Evolutionary conservation across 2,888 invertebrate genomes (phyloP), one percentile per base, ranked within the genome.

Genomic region (Coecobrya sp.): DNA sequence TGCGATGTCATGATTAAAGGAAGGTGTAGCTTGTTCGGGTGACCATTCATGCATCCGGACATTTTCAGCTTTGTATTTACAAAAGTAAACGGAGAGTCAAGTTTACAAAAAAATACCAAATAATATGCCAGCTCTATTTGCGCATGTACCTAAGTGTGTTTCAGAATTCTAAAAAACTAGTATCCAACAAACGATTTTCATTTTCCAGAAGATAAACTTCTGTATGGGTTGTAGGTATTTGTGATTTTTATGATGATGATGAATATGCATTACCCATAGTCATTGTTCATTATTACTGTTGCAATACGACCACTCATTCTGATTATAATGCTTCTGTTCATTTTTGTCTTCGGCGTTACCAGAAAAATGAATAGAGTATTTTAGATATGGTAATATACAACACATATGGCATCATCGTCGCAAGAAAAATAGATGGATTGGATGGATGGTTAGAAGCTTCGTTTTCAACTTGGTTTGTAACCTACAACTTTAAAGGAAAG

Each of bases 201-300:
- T 81, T 89, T 89, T 89, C 89, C 89, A 86, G 76, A 89, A 68
- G 36, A 87, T 76, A n/a, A 42, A 68, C 25, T n/a, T 85, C 49
- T 27, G 49, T 81, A 81, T 81, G 7, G 36, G n/a, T n/a, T n/a
- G n/a, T n/a, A 81, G 81, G 81, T 81, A 55, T 59, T 65, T 85
- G 22, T 85, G 68, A 22, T 25, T 25, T 84, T 42, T 42, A n/a
- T 81, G 55, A 70, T 27, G 55, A 81, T 79, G 59, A 81, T 81
- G 81, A 81, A 81, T 81, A 81, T 55, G 59, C 81, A 81, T 49
- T 79, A 49, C 1, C 49, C 49, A 49, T 49, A 81, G 59, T 55
- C 27, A 81, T 81, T 81, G 81, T 81, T 81, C 55, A 27, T 81
- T 27, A n/a, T 81, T 27, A n/a, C 81, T 59, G 27, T 27, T 81